Percentiles rank a stretch among this genome's conserved stretches.
Conservation (phyloP, 2,113 vertebrate species). For the Pardalotus punctatus region DNA sequence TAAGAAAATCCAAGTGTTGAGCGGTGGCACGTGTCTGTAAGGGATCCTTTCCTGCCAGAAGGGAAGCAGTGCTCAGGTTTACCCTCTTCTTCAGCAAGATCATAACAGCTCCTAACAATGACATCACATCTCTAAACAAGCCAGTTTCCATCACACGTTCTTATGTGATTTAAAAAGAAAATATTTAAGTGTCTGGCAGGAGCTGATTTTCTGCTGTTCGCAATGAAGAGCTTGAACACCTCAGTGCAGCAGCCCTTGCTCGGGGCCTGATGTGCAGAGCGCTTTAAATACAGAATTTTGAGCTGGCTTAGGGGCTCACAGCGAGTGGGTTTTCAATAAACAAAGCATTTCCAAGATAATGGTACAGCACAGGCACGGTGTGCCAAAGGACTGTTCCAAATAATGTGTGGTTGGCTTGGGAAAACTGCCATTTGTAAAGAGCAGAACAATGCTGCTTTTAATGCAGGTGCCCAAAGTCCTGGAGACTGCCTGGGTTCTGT, state of each 20-base stretch:
- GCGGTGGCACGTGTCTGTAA: background rate
- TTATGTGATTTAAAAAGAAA: background rate
- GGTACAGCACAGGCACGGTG: background rate
- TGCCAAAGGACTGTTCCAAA: background rate
- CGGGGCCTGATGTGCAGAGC: background rate
- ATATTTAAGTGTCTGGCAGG: background rate
- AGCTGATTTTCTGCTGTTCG: background rate
- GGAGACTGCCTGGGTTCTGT: background rate
- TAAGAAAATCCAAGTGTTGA: background rate
- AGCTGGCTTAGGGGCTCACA: background rate
- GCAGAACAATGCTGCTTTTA: background rate
- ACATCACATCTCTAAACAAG: rapidly evolving
- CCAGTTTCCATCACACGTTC: background rate
- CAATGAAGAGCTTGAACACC: background rate
- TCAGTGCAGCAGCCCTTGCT: background rate
- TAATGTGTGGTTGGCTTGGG: background rate
- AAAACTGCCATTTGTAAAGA: background rate
- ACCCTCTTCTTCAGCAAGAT: background rate
- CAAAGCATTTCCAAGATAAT: background rate
- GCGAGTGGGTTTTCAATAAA: constrained; percentile 14
- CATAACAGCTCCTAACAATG: background rate
- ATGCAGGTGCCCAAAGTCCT: background rate
- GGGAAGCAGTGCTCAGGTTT: background rate
- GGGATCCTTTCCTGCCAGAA: background rate
- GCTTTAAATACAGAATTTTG: background rate